phyloP scores from a whole-genome alignment of 2,113 vertebrate species.

The Opisthocomus hoazin region DNA sequence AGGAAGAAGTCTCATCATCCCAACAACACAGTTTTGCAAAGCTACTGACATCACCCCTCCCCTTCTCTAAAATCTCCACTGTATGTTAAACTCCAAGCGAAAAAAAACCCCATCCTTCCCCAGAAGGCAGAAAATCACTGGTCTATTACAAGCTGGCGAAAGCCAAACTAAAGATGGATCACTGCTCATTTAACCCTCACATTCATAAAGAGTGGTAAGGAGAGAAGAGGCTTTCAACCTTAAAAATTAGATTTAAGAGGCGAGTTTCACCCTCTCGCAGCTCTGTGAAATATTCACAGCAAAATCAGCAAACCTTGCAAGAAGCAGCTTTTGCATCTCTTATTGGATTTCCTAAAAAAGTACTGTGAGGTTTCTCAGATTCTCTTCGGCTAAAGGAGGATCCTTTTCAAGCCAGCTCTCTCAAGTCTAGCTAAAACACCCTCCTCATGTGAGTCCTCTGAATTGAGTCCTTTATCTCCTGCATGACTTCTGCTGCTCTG shows the following conservation, averaged over 20 bases:
- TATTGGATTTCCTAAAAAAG: neutral
- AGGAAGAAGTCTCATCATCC: neutral
- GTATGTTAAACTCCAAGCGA: rapidly evolving
- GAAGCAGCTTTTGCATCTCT: neutral
- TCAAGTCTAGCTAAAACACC: neutral
- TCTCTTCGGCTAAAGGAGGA: neutral
- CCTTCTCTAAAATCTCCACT: neutral
- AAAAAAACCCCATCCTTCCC: neutral
- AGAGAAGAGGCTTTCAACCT: neutral
- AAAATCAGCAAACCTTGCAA: neutral
- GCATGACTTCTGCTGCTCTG: neutral
- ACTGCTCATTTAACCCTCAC: constrained; percentile 1
- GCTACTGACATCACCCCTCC: neutral
- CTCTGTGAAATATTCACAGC: neutral
- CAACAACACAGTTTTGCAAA: neutral
- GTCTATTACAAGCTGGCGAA: neutral
- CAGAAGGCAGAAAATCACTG: neutral
- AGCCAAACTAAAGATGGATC: constrained; percentile 4
- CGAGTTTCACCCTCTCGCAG: neutral
- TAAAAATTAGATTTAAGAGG: neutral
- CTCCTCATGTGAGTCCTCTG: neutral
- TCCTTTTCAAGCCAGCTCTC: neutral
- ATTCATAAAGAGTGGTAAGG: neutral
- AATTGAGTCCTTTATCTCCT: neutral
- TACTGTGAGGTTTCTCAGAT: neutral